Evolutionary conservation across 2,888 invertebrate species (phyloP).

Genomic region (Nyleta sp.): DNA sequence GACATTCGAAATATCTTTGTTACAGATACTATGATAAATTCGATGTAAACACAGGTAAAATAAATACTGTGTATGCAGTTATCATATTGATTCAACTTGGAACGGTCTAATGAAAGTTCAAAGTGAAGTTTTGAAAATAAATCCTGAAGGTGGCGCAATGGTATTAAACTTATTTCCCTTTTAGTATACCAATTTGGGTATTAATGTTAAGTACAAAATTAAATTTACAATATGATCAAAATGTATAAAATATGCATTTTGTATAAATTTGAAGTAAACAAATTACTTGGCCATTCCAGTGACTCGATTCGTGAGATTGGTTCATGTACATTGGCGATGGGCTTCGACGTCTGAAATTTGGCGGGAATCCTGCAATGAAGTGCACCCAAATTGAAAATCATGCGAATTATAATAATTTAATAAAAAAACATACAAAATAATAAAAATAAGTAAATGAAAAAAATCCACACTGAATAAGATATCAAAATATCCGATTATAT

Average conservation of each 20-base stretch:
- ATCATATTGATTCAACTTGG: conserved; percentile 3
- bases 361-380: conserved; percentile 67
- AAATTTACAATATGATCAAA: background rate
- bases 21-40: conserved; percentile 24
- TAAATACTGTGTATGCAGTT: conserved; percentile 12
- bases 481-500: no score
- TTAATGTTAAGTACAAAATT: no score
- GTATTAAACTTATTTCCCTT: no score
- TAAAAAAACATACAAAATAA: background rate
- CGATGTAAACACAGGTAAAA: conserved; percentile 29
- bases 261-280: no score
- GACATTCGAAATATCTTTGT: conserved; percentile 27
- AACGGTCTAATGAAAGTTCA: background rate
- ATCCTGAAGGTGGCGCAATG: background rate
- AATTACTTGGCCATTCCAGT: conserved; percentile 78
- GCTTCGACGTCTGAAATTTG: conserved; percentile 76
- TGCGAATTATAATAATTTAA: conserved; percentile 13
- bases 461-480: no score
- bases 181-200: no score
- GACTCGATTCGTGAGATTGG: conserved; percentile 71
- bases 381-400: no score
- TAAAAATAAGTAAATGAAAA: conserved; percentile 4
- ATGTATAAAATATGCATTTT: no score
- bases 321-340: conserved; percentile 76
- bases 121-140: background rate